phyloP scores from a whole-genome alignment of 2,113 vertebrate genomes.

The Choloepus hoffmanni region DNA sequence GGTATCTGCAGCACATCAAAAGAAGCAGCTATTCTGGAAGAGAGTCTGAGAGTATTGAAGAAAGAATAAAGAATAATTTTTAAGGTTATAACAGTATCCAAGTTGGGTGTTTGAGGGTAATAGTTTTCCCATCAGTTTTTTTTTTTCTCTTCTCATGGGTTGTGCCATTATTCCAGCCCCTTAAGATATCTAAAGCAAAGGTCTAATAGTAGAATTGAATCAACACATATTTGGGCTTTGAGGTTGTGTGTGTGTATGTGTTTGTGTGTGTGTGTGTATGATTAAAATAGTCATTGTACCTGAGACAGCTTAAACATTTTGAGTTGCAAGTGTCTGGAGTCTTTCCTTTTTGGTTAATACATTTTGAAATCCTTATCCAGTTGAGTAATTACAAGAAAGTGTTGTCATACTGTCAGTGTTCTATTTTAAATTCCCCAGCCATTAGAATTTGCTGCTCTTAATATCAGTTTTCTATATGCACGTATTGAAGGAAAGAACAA shows the following conservation, averaged over 20 bases:
- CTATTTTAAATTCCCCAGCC: constrained; percentile 51
- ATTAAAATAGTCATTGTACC: constrained; percentile 2
- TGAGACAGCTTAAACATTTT: constrained; percentile 36
- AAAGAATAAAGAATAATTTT: constrained; percentile 28
- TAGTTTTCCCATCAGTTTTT: neutral
- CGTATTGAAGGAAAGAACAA: constrained; percentile 9
- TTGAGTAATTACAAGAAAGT: constrained; percentile 21
- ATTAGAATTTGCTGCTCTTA: constrained; percentile 52
- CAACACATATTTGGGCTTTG: neutral
- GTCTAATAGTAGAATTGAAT: neutral
- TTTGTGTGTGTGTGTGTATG: neutral
- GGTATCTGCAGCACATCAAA: neutral
- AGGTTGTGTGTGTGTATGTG: neutral
- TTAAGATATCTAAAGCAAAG: constrained; percentile 20
- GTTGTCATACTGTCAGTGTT: constrained; percentile 4
- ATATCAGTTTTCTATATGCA: neutral
- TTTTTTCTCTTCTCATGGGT: neutral
- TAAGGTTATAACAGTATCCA: neutral
- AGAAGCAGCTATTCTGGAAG: neutral
- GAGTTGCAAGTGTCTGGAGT: constrained; percentile 32
- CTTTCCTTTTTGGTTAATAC: constrained; percentile 53
- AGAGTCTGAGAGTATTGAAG: constrained; percentile 11
- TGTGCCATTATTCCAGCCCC: neutral
- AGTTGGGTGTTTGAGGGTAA: neutral
- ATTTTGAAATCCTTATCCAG: neutral